These are phyloP conservation scores for Epinotia nisella DNA, from an alignment of 2,888 invertebrate species.

Conservation along the genomic window DNA sequence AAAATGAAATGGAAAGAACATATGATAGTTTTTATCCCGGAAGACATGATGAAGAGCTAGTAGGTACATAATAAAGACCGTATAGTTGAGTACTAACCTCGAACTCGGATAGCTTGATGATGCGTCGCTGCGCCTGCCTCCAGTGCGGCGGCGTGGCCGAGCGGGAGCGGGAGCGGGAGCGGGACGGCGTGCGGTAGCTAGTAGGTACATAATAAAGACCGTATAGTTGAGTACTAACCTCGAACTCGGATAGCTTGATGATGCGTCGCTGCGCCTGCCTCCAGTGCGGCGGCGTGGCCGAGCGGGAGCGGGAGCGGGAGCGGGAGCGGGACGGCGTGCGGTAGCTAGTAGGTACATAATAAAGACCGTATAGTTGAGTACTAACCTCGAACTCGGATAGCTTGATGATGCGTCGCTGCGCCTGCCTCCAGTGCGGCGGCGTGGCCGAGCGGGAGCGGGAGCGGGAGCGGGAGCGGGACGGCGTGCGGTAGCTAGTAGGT, in stretches of 20 bases:
- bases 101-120: too few relatives aligned
- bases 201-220: too few relatives aligned
- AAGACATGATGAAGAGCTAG: too few relatives aligned
- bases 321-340: constrained; percentile 94
- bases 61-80: too few relatives aligned
- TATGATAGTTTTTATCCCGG: too few relatives aligned
- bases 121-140: too few relatives aligned
- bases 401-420: constrained; percentile 93
- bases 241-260: constrained; percentile 92
- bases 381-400: constrained; percentile 90
- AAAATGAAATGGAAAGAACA: too few relatives aligned
- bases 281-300: constrained; percentile 98
- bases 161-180: too few relatives aligned
- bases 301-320: constrained; percentile 93
- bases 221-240: constrained; percentile 72
- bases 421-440: constrained; percentile 97
- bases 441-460: constrained; percentile 95
- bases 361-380: not conserved
- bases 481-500: constrained; percentile 95
- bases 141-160: too few relatives aligned
- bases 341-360: too few relatives aligned
- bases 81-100: too few relatives aligned
- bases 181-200: too few relatives aligned
- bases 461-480: constrained; percentile 91
- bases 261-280: constrained; percentile 93